Percentiles rank a stretch among this genome's conserved stretches.
phyloP scores from a whole-genome alignment of 2,888 invertebrate species.

The Eucriotettix oculatus region DNA sequence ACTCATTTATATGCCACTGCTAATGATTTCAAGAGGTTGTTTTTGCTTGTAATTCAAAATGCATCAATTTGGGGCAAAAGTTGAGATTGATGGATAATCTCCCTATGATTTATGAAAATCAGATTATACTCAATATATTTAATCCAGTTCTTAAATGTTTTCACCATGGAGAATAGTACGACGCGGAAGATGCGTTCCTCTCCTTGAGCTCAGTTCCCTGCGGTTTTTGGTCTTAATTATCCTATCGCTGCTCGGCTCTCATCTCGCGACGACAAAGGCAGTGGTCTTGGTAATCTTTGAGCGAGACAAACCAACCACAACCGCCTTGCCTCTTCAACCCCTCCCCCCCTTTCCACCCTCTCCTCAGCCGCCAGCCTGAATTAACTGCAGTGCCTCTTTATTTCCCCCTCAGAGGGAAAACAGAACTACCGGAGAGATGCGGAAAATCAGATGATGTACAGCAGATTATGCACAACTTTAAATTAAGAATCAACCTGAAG shows the following conservation, averaged over 20 bases:
- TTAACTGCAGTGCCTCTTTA: slow-evolving; percentile 9
- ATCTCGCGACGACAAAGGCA: slow-evolving; percentile 2
- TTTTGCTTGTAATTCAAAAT: no score
- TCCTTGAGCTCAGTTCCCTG: background rate
- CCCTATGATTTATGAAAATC: no score
- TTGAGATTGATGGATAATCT: no score
- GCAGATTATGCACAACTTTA: slow-evolving; percentile 8
- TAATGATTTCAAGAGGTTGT: no score
- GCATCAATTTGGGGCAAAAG: no score
- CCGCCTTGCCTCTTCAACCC: background rate
- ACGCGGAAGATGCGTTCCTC: no score
- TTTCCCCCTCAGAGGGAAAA: background rate
- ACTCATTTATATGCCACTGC: no score
- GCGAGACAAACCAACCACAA: slow-evolving; percentile 11
- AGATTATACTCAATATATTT: no score
- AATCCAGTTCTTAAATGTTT: no score
- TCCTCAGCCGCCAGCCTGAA: slow-evolving; percentile 1
- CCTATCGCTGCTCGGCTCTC: slow-evolving; percentile 11
- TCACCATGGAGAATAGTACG: no score
- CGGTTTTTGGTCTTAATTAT: slow-evolving; percentile 11
- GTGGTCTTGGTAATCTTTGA: slow-evolving; percentile 11
- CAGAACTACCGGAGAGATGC: slow-evolving; percentile 1
- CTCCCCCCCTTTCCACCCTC: slow-evolving; percentile 1
- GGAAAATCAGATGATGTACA: slow-evolving; percentile 12
- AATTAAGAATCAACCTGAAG: background rate